A percentile compares a stretch with the other conserved stretches of the same genome.
Conservation (phyloP, 64 coral and sea anemone genomes). For the Stichodactyla helianthus region DNA sequence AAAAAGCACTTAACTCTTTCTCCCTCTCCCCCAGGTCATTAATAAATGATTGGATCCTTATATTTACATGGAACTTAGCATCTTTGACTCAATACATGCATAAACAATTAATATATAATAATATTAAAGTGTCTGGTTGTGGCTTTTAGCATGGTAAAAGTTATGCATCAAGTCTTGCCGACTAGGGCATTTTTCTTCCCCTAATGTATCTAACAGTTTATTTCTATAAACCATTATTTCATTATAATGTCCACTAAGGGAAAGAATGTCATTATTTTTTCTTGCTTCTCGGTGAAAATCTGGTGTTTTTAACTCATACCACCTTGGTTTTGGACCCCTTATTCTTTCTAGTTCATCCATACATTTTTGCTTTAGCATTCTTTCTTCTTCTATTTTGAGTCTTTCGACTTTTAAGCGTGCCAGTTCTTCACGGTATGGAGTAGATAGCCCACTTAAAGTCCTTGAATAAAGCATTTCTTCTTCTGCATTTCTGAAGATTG, state of each 20-base stretch:
- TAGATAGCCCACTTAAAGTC: slow-evolving; percentile 85
- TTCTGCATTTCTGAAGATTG: slow-evolving; percentile 81
- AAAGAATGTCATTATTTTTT: slow-evolving; percentile 81
- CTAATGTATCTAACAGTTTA: slow-evolving; percentile 61
- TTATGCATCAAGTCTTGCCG: slow-evolving; percentile 9
- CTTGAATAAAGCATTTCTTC: slow-evolving; percentile 76
- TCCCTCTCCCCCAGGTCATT: no score
- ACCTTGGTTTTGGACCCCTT: slow-evolving; percentile 81
- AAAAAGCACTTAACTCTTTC: no score
- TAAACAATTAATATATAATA: no score
- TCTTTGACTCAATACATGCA: no score
- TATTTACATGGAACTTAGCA: no score
- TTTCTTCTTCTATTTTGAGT: slow-evolving; percentile 79
- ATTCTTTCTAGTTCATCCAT: slow-evolving; percentile 83
- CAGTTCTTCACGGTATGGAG: slow-evolving; percentile 87
- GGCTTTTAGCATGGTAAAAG: slow-evolving; percentile 20
- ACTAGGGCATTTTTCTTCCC: slow-evolving; percentile 61
- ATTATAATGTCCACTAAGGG: slow-evolving; percentile 75
- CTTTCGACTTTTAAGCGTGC: slow-evolving; percentile 75
- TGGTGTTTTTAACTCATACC: slow-evolving; percentile 95
- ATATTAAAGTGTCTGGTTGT: neutral
- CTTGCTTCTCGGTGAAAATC: slow-evolving; percentile 89
- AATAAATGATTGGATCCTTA: no score
- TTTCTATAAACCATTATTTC: slow-evolving; percentile 93
- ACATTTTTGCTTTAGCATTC: slow-evolving; percentile 77